A percentile compares a stretch with the other conserved stretches of the same genome.
Evolutionary conservation across 2,797 vertebrate species (phyloP).

Genomic region (Arvicola amphibius): DNA sequence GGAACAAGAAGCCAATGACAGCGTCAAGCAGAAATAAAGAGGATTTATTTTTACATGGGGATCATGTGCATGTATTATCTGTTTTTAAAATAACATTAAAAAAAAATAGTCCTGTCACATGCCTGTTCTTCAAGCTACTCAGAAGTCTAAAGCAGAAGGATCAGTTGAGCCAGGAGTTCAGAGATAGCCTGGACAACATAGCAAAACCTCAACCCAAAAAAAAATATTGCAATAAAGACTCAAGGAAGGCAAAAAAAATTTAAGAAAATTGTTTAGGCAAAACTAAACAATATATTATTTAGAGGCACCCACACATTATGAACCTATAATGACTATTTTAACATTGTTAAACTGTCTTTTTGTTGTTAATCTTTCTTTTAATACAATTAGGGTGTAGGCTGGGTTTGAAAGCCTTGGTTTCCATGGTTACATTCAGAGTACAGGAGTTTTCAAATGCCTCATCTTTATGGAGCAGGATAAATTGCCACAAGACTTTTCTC

Average conservation of each 20-base stretch:
- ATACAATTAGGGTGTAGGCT: slow-evolving; percentile 20
- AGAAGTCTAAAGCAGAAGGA: neutral
- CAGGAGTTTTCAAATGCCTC: neutral
- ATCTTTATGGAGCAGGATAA: neutral
- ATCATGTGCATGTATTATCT: neutral
- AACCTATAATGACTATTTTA: slow-evolving; percentile 38
- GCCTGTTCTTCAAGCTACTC: neutral
- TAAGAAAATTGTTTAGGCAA: neutral
- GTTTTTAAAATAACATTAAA: neutral
- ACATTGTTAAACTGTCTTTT: neutral
- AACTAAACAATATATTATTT: slow-evolving; percentile 37
- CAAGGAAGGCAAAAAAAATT: slow-evolving; percentile 17
- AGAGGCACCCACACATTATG: neutral
- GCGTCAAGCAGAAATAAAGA: slow-evolving; percentile 36
- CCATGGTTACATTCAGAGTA: slow-evolving; percentile 31
- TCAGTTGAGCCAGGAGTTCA: neutral
- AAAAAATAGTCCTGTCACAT: neutral
- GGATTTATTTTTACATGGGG: slow-evolving; percentile 17
- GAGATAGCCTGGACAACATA: neutral
- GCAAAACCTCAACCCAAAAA: neutral
- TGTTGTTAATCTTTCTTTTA: slow-evolving; percentile 6
- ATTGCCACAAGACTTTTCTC: slow-evolving; percentile 30
- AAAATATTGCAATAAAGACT: slow-evolving; percentile 19
- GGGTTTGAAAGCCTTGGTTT: slow-evolving; percentile 29
- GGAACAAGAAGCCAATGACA: slow-evolving; percentile 16